Evolutionary conservation across 2,888 invertebrate species (phyloP).

Genomic region (Protonemura montana): DNA sequence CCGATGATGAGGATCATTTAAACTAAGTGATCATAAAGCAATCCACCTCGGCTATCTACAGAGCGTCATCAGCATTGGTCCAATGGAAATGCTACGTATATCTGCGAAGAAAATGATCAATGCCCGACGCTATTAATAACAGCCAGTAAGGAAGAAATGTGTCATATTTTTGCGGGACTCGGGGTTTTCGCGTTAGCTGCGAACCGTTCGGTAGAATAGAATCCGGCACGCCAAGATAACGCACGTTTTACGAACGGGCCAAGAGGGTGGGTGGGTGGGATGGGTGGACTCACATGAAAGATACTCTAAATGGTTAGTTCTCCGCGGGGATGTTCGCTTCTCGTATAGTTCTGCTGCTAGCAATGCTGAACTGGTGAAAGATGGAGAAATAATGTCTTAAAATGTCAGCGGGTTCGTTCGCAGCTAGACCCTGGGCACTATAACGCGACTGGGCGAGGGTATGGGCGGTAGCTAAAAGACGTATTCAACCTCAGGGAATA

Average conservation of each 20-base stretch:
- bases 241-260: conserved; percentile 20
- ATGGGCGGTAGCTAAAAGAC: background rate
- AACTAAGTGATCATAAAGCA: conserved; percentile 25
- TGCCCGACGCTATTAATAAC: conserved; percentile 34
- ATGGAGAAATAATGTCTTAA: conserved; percentile 31
- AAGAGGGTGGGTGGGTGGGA: background rate
- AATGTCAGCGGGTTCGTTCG: conserved; percentile 2
- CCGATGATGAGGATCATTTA: background rate
- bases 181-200: conserved; percentile 23
- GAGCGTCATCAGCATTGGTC: background rate
- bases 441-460: background rate
- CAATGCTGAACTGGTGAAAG: conserved; percentile 21
- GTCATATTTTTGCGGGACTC: conserved; percentile 14
- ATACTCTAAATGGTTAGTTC: conserved; percentile 36
- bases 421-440: background rate
- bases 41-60: background rate
- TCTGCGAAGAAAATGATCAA: conserved; percentile 29
- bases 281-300: conserved; percentile 2
- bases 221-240: conserved; percentile 35
- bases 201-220: background rate
- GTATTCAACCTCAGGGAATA: conserved; percentile 19
- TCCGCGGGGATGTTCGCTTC: conserved; percentile 12
- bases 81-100: conserved; percentile 13
- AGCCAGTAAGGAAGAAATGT: conserved; percentile 39
- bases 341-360: background rate